Evolutionary conservation across 2,888 invertebrate species (phyloP).

Genomic region (Andricus quercusramuli): DNA sequence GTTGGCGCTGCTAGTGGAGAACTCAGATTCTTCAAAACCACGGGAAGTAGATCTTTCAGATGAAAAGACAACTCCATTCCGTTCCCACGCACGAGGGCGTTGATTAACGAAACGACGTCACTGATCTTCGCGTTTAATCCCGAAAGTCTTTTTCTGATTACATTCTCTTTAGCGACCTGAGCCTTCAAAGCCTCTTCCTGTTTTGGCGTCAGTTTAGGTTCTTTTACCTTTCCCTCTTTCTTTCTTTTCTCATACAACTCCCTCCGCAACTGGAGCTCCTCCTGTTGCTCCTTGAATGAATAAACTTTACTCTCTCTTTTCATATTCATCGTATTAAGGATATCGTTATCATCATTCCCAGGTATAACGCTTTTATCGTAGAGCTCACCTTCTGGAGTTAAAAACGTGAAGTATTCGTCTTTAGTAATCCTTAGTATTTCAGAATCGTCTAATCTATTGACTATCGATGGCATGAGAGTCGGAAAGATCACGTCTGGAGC

Average conservation of each 20-base stretch:
- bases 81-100: constrained; percentile 80
- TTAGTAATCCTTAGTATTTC: constrained; percentile 87
- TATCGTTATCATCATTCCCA: constrained; percentile 80
- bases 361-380: constrained; percentile 93
- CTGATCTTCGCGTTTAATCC: constrained; percentile 75
- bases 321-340: constrained; percentile 85
- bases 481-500: constrained; percentile 85
- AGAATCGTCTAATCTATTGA: constrained; percentile 82
- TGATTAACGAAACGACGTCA: constrained; percentile 78
- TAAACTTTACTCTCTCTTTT: constrained; percentile 98
- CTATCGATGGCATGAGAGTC: constrained; percentile 83
- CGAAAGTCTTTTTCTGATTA: constrained; percentile 85
- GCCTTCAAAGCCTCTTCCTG: constrained; percentile 94
- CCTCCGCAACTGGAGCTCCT: constrained; percentile 94
- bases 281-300: constrained; percentile 97
- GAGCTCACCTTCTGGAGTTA: constrained; percentile 93
- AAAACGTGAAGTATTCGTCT: constrained; percentile 89
- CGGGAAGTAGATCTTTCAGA: constrained; percentile 81
- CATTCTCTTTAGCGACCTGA: constrained; percentile 91
- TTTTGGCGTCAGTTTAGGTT: constrained; percentile 88
- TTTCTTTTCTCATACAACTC: constrained; percentile 94
- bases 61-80: constrained; percentile 80
- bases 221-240: constrained; percentile 88
- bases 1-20: constrained; percentile 89
- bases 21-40: constrained; percentile 83